Percentiles rank a stretch among this genome's conserved stretches.
These are phyloP conservation scores for Stenopsyche tienmushanensis DNA, from an alignment of 1,140 invertebrate species.

Conservation along the genomic window DNA sequence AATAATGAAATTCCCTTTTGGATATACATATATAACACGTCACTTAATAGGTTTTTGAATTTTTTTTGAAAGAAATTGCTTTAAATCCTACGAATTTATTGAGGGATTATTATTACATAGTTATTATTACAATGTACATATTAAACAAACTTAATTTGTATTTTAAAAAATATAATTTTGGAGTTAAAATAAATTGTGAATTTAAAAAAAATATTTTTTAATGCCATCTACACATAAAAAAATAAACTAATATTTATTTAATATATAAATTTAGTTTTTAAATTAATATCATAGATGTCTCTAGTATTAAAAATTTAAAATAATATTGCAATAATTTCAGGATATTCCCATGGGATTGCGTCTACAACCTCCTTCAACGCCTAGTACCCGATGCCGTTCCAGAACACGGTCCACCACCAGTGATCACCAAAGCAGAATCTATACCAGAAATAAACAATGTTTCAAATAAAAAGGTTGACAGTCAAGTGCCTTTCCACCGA, in stretches of 20 bases:
- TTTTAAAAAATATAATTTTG: neutral
- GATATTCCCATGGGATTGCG: slow-evolving; percentile 67
- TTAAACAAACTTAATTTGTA: neutral
- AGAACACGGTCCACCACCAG: slow-evolving; percentile 41
- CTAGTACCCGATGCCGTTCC: slow-evolving; percentile 66
- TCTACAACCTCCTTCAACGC: slow-evolving; percentile 62
- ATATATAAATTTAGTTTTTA: too few relatives aligned
- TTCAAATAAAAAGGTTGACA: slow-evolving; percentile 1
- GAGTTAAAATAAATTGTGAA: neutral
- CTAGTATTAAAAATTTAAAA: neutral
- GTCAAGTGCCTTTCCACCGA: slow-evolving; percentile 9
- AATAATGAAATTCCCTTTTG: too few relatives aligned
- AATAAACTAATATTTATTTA: too few relatives aligned
- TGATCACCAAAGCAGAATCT: neutral
- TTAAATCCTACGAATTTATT: neutral
- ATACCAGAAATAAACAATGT: neutral
- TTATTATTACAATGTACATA: neutral
- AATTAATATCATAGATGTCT: too few relatives aligned
- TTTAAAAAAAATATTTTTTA: neutral
- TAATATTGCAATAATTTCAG: slow-evolving; percentile 50
- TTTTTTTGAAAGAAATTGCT: too few relatives aligned
- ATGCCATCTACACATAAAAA: too few relatives aligned
- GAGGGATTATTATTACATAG: neutral
- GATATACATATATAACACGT: too few relatives aligned
- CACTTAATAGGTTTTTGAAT: too few relatives aligned